Base-by-base conservation (phyloP, 2,888 invertebrate genomes). In the Parasteatoda lunata region DNA sequence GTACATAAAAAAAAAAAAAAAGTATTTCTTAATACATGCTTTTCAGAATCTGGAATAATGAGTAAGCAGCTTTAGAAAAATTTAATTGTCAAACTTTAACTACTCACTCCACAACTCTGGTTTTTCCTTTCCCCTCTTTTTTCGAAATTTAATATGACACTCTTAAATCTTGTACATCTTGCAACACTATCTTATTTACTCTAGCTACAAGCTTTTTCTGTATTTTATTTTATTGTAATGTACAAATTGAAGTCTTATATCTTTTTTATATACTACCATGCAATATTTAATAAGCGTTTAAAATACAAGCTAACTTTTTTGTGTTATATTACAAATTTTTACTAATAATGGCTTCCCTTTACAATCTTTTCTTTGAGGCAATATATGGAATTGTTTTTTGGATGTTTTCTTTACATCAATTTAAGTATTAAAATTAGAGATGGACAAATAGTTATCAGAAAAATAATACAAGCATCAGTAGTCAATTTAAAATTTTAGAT, bases 161-260 rank as follows among this genome's bases (percentile, higher is more conserved):
- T 30, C 59, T 30, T n/a, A 45, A 59, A 3, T 75, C 30, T 30
- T 30, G 66, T 85, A 85, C 84, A 85, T 79, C 84, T 86, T 86
- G 85, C 85, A 86, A 81, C 85, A 86, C 85, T 86, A 86, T 86
- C 85, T 80, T 86, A 77, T 86, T 86, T 86, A 86, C 80, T 86
- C 85, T 86, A 86, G 85, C 80, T 77, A 77, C 85, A 76, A 86
- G 85, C 85, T 80, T 70, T 77, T 71, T 76, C 79, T 80, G 76
- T 79, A 83, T 78, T 88, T 83, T 83, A 72, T 86, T 77, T 82
- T 70, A 83, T 78, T 73, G 72, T 88, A 78, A 83, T 88, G 83
- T 88, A 88, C 88, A 88, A 83, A 83, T 79, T 88, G 75, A 79
- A 88, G 77, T 88, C 72, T 79, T 72, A 51, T 84, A 84, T 75